phyloP scores from a whole-genome alignment of 1,140 invertebrate species.

The Diachasmimorpha longicaudata region DNA sequence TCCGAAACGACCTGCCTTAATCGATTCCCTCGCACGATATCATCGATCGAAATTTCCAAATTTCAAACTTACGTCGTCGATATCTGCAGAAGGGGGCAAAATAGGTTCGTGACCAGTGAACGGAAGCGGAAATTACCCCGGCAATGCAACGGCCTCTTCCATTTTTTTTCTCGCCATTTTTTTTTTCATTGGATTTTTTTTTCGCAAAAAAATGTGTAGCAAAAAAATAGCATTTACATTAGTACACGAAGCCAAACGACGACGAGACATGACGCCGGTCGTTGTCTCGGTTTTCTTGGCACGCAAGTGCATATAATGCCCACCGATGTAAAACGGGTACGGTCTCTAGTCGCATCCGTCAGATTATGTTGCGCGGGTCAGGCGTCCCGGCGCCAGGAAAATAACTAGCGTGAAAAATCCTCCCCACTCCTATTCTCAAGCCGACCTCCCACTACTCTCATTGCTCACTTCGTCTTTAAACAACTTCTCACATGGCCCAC shows the following conservation, averaged over 20 bases:
- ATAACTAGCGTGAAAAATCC: conserved; percentile 2
- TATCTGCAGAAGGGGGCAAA: too few species aligned
- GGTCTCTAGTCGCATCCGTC: conserved; percentile 18
- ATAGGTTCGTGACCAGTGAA: too few species aligned
- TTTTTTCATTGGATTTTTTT: neutral
- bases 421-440: neutral
- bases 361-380: conserved; percentile 35
- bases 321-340: conserved; percentile 24
- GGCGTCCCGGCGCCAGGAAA: conserved; percentile 33
- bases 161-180: neutral
- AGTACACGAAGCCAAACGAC: neutral
- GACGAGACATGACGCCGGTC: conserved; percentile 1
- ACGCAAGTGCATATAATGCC: conserved; percentile 8
- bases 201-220: neutral
- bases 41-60: neutral
- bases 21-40: too few species aligned
- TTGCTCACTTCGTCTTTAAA: neutral
- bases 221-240: neutral
- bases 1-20: too few species aligned
- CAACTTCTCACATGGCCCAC: neutral
- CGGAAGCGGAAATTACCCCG: too few species aligned
- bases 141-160: too few species aligned
- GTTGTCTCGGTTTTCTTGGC: conserved; percentile 8
- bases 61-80: neutral
- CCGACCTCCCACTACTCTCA: too few species aligned